Percentiles rank a stretch among this genome's conserved stretches.
These are phyloP conservation scores for Mobula birostris DNA, from an alignment of 2,113 vertebrate genomes.

Conservation along the genomic window DNA sequence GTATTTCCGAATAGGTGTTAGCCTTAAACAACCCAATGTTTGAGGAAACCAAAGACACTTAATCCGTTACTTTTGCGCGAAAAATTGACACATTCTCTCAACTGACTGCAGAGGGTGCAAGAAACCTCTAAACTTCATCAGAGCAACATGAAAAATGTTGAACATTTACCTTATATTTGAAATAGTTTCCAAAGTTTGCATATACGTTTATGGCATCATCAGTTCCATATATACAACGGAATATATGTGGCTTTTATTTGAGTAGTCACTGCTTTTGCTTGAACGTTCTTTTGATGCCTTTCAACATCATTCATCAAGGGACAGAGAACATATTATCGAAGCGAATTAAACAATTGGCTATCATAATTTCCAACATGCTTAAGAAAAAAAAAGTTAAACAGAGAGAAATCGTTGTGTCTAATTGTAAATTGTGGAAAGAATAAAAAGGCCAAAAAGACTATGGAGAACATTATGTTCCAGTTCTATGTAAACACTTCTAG, in stretches of 20 bases:
- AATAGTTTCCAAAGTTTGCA: neutral
- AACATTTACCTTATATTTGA: neutral
- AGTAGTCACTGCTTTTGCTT: neutral
- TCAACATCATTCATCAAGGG: neutral
- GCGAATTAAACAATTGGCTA: neutral
- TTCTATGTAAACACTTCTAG: too few relatives aligned
- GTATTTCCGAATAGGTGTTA: neutral
- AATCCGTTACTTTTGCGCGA: neutral
- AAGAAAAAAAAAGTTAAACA: neutral
- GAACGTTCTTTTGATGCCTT: neutral
- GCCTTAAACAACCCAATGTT: neutral
- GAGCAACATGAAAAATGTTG: neutral
- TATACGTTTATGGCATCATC: neutral
- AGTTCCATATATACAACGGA: neutral
- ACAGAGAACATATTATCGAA: neutral
- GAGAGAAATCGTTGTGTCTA: neutral
- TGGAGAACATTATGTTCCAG: neutral
- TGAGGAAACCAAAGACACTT: too few relatives aligned
- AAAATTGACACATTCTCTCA: neutral
- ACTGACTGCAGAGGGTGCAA: constrained; percentile 25
- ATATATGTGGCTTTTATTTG: neutral
- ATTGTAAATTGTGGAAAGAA: neutral
- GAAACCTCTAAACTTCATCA: neutral
- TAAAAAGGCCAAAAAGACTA: neutral
- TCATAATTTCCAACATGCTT: neutral